Evolutionary conservation across 2,113 vertebrate species (phyloP), one percentile per base, ranked within the genome.

Genomic region (Paraplagusia blochii): DNA sequence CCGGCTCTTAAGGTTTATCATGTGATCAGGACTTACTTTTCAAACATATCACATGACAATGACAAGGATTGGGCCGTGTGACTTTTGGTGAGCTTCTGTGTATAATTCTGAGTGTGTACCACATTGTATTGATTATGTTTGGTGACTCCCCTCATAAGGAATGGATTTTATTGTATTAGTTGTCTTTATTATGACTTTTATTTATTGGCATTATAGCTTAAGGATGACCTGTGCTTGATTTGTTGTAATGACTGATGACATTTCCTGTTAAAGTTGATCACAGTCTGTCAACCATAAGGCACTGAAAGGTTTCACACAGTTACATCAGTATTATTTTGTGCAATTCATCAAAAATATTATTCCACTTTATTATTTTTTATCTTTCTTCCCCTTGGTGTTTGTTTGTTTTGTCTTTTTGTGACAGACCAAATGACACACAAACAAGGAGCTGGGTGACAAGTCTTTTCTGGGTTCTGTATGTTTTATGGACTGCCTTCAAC

Each of bases 271-370:
- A 44, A 66, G 44, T 76, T 56, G 53, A 82, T 76, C 68, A 40
- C 11, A 54, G 66, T 59, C 59, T 73, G 17, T 66, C 53, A 38
- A 58, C 53, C 46, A 46, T 62, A 4, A 64, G 52, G 63, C 66
- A 79, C 78, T 71, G 58, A 80, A 66, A 53, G 57, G 50, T 72
- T 57, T n/a, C 17, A 67, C 60, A 58, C 52, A 44, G 51, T 63
- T 62, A 39, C 16, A 57, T 85, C 85, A 89, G 85, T 89, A 85
- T 89, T 87, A 85, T 76, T 45, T 79, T 60, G 84, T 88, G 78
- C 81, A 86, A 84, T 88, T 74, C 63, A 62, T 72, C 74, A 66
- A 85, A 29, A 85, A 87, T 81, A 80, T 88, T 85, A 80, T 75
- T 81, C 69, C 57, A 79, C 75, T 85, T 87, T 86, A 69, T 76